These are phyloP conservation scores for Lepus townsendii DNA, from an alignment of 2,797 vertebrate species.

Conservation along the genomic window DNA sequence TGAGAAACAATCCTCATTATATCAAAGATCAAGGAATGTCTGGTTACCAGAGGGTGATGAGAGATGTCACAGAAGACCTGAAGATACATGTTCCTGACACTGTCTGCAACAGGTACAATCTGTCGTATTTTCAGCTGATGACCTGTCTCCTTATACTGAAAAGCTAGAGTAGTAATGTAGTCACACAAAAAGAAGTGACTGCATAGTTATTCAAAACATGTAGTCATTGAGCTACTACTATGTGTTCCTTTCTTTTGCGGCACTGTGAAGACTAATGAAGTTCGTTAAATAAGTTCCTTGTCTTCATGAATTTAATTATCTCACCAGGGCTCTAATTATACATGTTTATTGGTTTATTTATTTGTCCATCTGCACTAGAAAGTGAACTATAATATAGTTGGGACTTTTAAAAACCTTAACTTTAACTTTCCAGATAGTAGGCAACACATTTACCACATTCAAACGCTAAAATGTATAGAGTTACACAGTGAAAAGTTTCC, in stretches of 20 bases:
- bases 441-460: not conserved
- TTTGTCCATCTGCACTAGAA: not conserved
- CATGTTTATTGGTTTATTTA: constrained; percentile 5
- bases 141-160: constrained; percentile 44
- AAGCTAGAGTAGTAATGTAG: constrained; percentile 27
- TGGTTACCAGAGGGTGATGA: constrained; percentile 87
- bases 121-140: constrained; percentile 19
- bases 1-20: constrained; percentile 88
- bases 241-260: not conserved
- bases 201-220: constrained; percentile 12
- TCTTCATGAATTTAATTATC: constrained; percentile 52
- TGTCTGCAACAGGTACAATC: constrained; percentile 85
- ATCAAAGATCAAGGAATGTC: constrained; percentile 67
- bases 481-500: constrained; percentile 11
- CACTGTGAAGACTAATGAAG: constrained; percentile 14
- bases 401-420: not conserved
- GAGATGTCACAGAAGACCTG: constrained; percentile 83
- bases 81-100: constrained; percentile 83
- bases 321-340: not conserved
- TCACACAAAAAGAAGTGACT: constrained; percentile 43
- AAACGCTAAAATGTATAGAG: not conserved
- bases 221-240: constrained; percentile 31
- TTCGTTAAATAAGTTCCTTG: constrained; percentile 21
- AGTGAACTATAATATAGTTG: constrained; percentile 40
- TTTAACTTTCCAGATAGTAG: constrained; percentile 40